Evolutionary conservation across 2,888 invertebrate genomes (phyloP).

Genomic region (Dysmachus trigonus): DNA sequence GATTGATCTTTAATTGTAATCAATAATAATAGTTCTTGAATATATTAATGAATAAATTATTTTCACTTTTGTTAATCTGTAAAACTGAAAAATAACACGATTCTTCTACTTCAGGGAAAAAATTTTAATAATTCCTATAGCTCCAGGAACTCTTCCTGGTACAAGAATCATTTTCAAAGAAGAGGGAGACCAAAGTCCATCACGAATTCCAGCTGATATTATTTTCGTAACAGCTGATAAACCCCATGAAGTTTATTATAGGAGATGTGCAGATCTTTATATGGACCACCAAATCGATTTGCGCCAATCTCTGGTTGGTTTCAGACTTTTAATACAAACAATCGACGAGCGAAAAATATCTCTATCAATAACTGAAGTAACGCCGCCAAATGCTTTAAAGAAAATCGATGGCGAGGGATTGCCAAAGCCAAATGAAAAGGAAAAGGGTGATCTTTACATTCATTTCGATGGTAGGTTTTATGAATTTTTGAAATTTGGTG

Average conservation of each 20-base stretch:
- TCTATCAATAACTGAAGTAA: slow-evolving; percentile 76
- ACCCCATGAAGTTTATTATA: slow-evolving; percentile 72
- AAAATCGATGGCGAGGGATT: slow-evolving; percentile 77
- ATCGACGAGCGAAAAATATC: slow-evolving; percentile 76
- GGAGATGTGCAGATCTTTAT: slow-evolving; percentile 75
- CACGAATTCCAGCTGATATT: slow-evolving; percentile 74
- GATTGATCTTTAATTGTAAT: too few species aligned
- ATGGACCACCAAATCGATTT: slow-evolving; percentile 71
- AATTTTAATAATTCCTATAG: slow-evolving; percentile 77
- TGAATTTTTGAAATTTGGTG: not conserved
- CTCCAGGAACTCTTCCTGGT: slow-evolving; percentile 77
- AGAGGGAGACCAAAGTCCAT: slow-evolving; percentile 82
- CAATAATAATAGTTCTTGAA: not conserved
- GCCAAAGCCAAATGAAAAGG: slow-evolving; percentile 71
- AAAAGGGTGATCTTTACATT: slow-evolving; percentile 74
- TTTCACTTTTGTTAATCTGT: not conserved
- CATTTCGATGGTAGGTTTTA: slow-evolving; percentile 68
- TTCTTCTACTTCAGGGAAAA: slow-evolving; percentile 67
- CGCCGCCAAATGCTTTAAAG: slow-evolving; percentile 75
- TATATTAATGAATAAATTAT: not conserved
- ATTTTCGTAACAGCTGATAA: slow-evolving; percentile 78
- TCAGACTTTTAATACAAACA: slow-evolving; percentile 72
- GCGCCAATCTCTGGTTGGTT: slow-evolving; percentile 77
- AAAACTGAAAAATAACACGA: not conserved
- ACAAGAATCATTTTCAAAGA: slow-evolving; percentile 79